phyloP scores from a whole-genome alignment of 2,888 invertebrate genomes.

The Oscheius sp. region DNA sequence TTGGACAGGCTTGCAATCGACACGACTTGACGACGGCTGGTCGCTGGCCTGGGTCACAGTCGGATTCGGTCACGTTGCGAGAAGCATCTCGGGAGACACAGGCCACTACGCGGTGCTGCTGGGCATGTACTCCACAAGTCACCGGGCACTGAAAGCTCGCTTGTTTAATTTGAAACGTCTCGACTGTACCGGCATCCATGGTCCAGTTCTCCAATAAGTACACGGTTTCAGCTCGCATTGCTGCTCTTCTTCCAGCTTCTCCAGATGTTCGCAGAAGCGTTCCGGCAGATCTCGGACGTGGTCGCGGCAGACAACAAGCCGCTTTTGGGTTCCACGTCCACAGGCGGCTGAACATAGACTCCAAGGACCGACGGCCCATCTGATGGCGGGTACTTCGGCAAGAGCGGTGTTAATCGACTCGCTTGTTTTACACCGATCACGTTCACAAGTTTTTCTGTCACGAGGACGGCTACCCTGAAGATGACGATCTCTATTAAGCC shows the following conservation, averaged over 20 bases:
- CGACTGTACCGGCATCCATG: conserved; percentile 57
- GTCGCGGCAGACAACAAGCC: conserved; percentile 63
- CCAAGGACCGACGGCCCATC: conserved; percentile 70
- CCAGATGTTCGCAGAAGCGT: conserved; percentile 64
- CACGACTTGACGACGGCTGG: conserved; percentile 54
- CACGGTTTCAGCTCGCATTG: conserved; percentile 62
- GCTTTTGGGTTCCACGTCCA: conserved; percentile 74
- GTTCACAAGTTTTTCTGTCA: conserved; percentile 54
- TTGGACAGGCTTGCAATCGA: conserved; percentile 59
- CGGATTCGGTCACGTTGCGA: conserved; percentile 47
- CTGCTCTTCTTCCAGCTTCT: conserved; percentile 49
- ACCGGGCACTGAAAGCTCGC: conserved; percentile 66
- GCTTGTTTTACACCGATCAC: conserved; percentile 50
- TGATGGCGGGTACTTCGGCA: conserved; percentile 50
- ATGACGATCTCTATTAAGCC: background rate
- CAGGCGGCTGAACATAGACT: conserved; percentile 74
- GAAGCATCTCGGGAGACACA: conserved; percentile 44
- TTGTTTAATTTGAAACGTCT: background rate
- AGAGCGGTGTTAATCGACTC: conserved; percentile 35
- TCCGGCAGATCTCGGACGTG: conserved; percentile 62
- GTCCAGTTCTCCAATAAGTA: conserved; percentile 62
- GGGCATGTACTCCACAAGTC: conserved; percentile 65
- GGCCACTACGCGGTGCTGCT: conserved; percentile 59
- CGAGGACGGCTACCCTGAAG: conserved; percentile 49
- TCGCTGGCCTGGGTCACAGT: conserved; percentile 54